Percentiles rank a stretch among this genome's conserved stretches.
Evolutionary conservation across 2,797 vertebrate species (phyloP).

Genomic region (Chelon auratus): DNA sequence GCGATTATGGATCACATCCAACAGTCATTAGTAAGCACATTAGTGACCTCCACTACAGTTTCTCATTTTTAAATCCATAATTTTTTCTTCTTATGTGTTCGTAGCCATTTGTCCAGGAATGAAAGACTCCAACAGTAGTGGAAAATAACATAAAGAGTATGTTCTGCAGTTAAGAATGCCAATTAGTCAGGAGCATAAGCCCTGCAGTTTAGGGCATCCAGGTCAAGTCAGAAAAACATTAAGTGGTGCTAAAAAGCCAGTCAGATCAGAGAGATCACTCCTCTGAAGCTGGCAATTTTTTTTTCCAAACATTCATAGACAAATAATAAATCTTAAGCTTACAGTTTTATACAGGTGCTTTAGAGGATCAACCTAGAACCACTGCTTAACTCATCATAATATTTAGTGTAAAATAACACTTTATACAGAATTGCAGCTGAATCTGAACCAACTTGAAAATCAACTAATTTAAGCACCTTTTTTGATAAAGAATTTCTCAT

Average conservation of each 20-base stretch:
- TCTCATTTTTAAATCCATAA: conserved; percentile 9
- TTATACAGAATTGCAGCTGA: no score
- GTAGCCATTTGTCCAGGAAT: conserved; percentile 8
- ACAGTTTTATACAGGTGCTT: neutral
- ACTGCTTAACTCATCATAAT: neutral
- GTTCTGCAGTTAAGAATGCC: conserved; percentile 40
- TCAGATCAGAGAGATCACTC: conserved; percentile 8
- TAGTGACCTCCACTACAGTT: neutral
- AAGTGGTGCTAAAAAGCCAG: conserved; percentile 30
- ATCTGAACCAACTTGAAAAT: neutral
- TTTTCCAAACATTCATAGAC: neutral
- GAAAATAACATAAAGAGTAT: conserved; percentile 18
- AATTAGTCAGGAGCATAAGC: conserved; percentile 39
- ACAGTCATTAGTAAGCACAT: neutral
- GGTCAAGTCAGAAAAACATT: conserved; percentile 19
- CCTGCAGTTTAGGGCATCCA: conserved; percentile 28
- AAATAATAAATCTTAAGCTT: neutral
- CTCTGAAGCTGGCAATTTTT: conserved; percentile 6
- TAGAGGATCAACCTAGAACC: neutral
- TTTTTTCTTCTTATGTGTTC: neutral
- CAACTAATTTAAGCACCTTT: neutral
- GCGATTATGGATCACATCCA: neutral
- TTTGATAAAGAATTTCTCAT: neutral
- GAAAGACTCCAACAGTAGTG: neutral
- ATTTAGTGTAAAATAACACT: neutral